A percentile compares a stretch with the other conserved stretches of the same genome.
These are phyloP conservation scores for Coenonympha glycerion DNA, from an alignment of 2,888 invertebrate species.

Conservation along the genomic window DNA sequence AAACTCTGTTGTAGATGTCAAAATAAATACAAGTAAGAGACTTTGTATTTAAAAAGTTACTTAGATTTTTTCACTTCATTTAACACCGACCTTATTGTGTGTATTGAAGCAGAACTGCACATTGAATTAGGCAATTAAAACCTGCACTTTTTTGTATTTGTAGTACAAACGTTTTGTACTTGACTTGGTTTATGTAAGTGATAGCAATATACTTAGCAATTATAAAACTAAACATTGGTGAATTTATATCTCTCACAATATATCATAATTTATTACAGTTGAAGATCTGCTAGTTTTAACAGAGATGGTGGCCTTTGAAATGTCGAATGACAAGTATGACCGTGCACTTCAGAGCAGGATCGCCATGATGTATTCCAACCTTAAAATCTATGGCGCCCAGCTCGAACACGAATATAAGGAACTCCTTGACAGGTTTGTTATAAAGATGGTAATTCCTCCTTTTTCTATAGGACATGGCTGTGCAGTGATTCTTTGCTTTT, in stretches of 20 bases:
- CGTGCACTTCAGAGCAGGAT: slow-evolving; percentile 83
- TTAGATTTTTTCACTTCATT: neutral
- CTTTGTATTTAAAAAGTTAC: too few relatives aligned
- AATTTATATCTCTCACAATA: too few relatives aligned
- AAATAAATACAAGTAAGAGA: slow-evolving; percentile 71
- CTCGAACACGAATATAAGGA: slow-evolving; percentile 89
- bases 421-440: slow-evolving; percentile 81
- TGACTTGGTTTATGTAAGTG: slow-evolving; percentile 9
- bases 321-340: slow-evolving; percentile 84
- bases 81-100: neutral
- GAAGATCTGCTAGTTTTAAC: slow-evolving; percentile 89
- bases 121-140: neutral
- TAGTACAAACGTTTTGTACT: slow-evolving; percentile 9
- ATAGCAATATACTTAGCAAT: neutral
- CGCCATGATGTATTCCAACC: slow-evolving; percentile 84
- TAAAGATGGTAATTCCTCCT: too few relatives aligned
- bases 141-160: slow-evolving; percentile 4
- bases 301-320: slow-evolving; percentile 85
- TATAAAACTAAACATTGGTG: neutral
- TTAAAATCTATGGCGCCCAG: slow-evolving; percentile 87
- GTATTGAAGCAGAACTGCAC: neutral
- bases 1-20: slow-evolving; percentile 70
- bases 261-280: slow-evolving; percentile 68
- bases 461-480: too few relatives aligned
- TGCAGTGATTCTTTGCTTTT: too few relatives aligned